phyloP scores from a whole-genome alignment of 2,113 vertebrate genomes.

The Oreochromis niloticus region DNA sequence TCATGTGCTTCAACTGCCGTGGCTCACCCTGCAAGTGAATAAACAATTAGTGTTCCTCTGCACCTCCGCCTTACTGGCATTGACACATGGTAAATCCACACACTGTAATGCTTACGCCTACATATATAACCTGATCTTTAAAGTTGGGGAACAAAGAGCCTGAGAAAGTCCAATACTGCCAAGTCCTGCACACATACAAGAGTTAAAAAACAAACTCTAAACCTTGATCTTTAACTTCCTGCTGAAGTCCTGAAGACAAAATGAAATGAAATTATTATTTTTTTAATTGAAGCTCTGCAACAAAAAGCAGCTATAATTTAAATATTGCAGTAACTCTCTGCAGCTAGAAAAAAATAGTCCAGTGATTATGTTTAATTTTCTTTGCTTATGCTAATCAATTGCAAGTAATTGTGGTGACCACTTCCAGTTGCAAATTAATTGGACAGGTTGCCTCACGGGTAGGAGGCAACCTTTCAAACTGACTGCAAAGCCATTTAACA shows the following conservation, averaged over 20 bases:
- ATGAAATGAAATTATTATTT: neutral
- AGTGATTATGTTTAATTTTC: neutral
- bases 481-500: neutral
- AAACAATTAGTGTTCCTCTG: neutral
- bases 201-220: neutral
- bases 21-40: neutral
- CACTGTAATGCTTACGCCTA: conserved; percentile 28
- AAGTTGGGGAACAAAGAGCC: conserved; percentile 36
- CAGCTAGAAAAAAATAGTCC: neutral
- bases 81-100: conserved; percentile 13
- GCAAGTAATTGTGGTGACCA: neutral
- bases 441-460: neutral
- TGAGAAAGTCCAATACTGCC: conserved; percentile 31
- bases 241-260: neutral
- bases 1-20: neutral
- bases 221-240: neutral
- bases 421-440: neutral
- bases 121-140: conserved; percentile 28
- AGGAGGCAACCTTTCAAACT: neutral
- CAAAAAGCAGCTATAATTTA: neutral
- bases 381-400: neutral
- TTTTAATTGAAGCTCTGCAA: neutral
- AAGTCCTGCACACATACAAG: neutral
- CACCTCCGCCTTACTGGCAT: neutral
- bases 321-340: neutral